Evolutionary conservation across 2,797 vertebrate species (phyloP).

Genomic region (Heteromormyrus szaboi): DNA sequence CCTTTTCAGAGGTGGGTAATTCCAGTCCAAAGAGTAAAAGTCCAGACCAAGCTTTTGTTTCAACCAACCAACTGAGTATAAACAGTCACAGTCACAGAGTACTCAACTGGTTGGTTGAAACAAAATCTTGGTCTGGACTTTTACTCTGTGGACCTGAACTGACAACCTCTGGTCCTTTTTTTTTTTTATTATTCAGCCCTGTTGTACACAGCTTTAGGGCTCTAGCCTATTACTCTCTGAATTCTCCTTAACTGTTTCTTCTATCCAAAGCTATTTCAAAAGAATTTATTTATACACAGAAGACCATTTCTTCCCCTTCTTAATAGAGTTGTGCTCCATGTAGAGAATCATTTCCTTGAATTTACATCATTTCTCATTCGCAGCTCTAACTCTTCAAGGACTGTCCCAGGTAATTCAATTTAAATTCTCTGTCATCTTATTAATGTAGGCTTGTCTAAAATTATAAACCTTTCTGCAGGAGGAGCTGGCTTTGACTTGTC

Average conservation of each 20-base stretch:
- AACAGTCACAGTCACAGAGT: background rate
- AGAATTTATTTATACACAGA: slow-evolving; percentile 12
- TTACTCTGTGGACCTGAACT: background rate
- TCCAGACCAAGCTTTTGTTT: background rate
- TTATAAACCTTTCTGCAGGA: slow-evolving; percentile 7
- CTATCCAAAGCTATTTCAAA: background rate
- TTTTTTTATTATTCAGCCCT: background rate
- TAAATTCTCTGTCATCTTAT: slow-evolving; percentile 11
- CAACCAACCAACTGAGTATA: background rate
- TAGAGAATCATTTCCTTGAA: slow-evolving; percentile 9
- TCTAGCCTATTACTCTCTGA: background rate
- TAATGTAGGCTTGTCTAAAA: slow-evolving; percentile 12
- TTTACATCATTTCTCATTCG: slow-evolving; percentile 11
- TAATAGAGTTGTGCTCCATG: slow-evolving; percentile 7
- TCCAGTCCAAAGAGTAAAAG: background rate
- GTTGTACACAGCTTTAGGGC: background rate
- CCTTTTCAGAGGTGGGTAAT: background rate
- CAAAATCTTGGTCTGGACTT: background rate
- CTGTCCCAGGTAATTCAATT: slow-evolving; percentile 8
- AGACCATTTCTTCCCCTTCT: background rate
- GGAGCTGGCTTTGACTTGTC: background rate
- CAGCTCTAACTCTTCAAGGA: background rate
- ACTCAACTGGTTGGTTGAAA: background rate
- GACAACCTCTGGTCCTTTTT: background rate
- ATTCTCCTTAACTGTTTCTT: background rate